Conservation (phyloP, 1,140 invertebrate genomes). For the Drosophila yakuba region DNA sequence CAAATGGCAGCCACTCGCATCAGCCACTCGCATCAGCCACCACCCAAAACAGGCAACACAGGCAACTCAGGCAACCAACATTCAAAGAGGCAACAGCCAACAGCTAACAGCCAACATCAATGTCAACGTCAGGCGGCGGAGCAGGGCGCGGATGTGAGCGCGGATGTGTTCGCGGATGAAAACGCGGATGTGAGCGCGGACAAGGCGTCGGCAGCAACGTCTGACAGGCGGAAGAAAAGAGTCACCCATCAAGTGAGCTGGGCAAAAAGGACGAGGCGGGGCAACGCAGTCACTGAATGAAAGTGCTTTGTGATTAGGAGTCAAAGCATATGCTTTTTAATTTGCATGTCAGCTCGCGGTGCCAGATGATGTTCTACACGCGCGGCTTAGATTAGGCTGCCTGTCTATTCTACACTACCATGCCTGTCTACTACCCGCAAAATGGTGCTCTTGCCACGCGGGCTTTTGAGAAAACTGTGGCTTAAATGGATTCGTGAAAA, state of each 20-base stretch:
- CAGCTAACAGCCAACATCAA: constrained; percentile 73
- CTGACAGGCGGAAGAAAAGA: constrained; percentile 64
- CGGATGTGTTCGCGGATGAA: constrained; percentile 9
- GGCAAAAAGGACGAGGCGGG: background rate
- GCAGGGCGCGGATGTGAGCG: constrained; percentile 44
- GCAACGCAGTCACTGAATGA: constrained; percentile 18
- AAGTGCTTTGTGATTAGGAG: constrained; percentile 60
- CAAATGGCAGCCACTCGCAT: constrained; percentile 52
- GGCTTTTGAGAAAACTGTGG: background rate
- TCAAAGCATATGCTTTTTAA: constrained; percentile 61
- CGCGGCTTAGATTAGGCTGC: constrained; percentile 4
- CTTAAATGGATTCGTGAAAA: background rate
- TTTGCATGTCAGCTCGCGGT: constrained; percentile 55
- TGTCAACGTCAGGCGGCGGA: constrained; percentile 65
- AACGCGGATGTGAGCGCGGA: constrained; percentile 47
- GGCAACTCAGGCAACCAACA: constrained; percentile 1
- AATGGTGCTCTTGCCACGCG: background rate
- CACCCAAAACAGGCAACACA: constrained; percentile 12
- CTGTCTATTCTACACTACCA: background rate
- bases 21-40: constrained; percentile 43
- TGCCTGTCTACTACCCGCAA: background rate
- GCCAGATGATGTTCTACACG: constrained; percentile 9
- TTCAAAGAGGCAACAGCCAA: constrained; percentile 15
- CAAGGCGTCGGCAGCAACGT: constrained; percentile 55
- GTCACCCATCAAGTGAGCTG: constrained; percentile 51